phyloP scores from a whole-genome alignment of 2,113 vertebrate species.

The Corythaeola cristata region DNA sequence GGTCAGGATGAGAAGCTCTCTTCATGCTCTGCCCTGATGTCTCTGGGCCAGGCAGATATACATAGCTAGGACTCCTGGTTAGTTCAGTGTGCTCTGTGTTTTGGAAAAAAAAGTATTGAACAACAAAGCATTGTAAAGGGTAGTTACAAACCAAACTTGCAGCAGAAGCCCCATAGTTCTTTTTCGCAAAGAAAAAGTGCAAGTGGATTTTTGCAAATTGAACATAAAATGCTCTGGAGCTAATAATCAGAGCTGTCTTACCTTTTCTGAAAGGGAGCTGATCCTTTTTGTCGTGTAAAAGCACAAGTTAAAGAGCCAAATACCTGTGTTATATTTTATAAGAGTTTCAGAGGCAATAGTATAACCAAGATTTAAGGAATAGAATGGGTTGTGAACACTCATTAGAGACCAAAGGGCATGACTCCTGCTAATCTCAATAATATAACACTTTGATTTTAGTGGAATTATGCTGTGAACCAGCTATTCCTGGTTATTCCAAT shows the following conservation, averaged over 20 bases:
- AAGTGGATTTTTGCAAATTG: not conserved
- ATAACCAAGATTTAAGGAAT: not conserved
- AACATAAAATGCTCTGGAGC: not conserved
- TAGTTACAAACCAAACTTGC: not conserved
- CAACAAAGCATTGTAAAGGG: not conserved
- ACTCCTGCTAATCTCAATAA: not conserved
- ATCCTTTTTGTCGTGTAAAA: not conserved
- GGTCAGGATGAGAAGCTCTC: not conserved
- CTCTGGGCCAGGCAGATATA: not conserved
- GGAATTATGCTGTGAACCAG: not conserved
- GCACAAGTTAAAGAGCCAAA: not conserved
- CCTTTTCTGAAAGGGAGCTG: not conserved
- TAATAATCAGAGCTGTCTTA: not conserved
- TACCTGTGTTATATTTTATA: not conserved
- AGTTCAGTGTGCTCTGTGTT: fast-evolving
- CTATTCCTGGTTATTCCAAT: not conserved
- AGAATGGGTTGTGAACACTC: not conserved
- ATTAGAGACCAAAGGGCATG: not conserved
- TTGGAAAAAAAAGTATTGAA: not conserved
- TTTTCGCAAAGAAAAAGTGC: too few relatives aligned
- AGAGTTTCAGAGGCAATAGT: not conserved
- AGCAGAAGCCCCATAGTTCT: not conserved
- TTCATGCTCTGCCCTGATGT: not conserved
- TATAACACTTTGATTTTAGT: not conserved
- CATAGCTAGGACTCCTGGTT: fast-evolving